phyloP scores from a whole-genome alignment of 2,888 invertebrate genomes.

The Harpagoxenus sublaevis region DNA sequence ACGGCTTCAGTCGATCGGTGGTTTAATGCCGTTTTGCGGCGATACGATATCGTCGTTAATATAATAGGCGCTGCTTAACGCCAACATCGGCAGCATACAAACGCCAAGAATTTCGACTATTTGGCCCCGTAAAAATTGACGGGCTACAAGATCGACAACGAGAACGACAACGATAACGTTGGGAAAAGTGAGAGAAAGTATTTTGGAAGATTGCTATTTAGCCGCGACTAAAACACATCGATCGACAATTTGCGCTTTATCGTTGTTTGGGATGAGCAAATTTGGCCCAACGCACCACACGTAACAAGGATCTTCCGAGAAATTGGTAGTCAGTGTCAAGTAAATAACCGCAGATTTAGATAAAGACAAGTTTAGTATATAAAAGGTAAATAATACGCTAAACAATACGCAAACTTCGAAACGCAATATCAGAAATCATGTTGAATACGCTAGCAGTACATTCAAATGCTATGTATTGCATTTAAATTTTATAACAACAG shows the following conservation, averaged over 20 bases:
- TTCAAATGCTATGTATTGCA: not conserved
- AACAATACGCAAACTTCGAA: not conserved
- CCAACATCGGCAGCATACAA: not conserved
- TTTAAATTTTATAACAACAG: not conserved
- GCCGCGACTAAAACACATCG: not conserved
- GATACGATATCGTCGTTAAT: constrained; percentile 64
- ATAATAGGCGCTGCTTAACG: constrained; percentile 33
- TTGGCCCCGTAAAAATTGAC: not conserved
- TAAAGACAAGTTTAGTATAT: not conserved
- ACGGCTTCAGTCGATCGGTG: constrained; percentile 24
- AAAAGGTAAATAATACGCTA: not conserved
- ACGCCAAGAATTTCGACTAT: constrained; percentile 1
- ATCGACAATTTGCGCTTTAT: constrained; percentile 3
- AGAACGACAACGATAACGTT: not conserved
- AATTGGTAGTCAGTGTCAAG: not conserved
- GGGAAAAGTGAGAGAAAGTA: not conserved
- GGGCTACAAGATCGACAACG: constrained; percentile 1
- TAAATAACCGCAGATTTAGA: constrained; percentile 13
- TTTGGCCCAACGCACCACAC: not conserved
- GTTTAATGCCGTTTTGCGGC: constrained; percentile 61
- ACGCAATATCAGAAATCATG: not conserved
- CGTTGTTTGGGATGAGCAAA: constrained; percentile 5
- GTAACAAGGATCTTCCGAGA: not conserved
- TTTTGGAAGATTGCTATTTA: not conserved
- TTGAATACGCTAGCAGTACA: not conserved